phyloP scores from a whole-genome alignment of 1,140 invertebrate genomes.

The Tetranychus urticae region DNA sequence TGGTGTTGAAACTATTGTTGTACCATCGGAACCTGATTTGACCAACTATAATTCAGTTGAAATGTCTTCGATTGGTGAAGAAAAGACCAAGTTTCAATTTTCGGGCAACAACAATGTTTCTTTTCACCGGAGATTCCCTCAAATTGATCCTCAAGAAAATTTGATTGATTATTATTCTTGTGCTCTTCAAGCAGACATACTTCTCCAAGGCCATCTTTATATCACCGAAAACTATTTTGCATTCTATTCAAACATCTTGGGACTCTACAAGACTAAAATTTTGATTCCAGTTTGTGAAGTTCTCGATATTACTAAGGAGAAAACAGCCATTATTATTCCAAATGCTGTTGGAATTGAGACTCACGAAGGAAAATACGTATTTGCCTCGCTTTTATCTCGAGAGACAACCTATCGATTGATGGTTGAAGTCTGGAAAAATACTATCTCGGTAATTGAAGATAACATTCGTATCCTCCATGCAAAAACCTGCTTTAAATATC shows the following conservation, averaged over 20 bases:
- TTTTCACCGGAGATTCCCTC: no score
- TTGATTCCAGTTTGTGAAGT: constrained; percentile 56
- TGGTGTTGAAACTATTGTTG: no score
- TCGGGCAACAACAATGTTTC: no score
- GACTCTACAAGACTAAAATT: constrained; percentile 43
- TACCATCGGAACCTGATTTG: no score
- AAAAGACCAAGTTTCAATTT: no score
- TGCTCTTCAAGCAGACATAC: constrained; percentile 63
- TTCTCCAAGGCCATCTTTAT: constrained; percentile 70
- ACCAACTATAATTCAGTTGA: no score
- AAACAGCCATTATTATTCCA: constrained; percentile 49
- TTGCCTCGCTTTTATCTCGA: constrained; percentile 60
- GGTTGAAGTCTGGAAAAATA: constrained; percentile 38
- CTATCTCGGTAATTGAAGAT: not conserved
- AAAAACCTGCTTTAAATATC: no score
- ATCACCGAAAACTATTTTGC: constrained; percentile 79
- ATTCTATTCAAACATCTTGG: constrained; percentile 84
- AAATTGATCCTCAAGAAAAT: no score
- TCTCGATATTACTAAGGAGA: constrained; percentile 62
- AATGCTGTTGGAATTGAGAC: constrained; percentile 69
- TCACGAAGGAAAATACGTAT: constrained; percentile 59
- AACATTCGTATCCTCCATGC: not conserved
- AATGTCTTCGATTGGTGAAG: no score
- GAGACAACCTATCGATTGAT: constrained; percentile 62
- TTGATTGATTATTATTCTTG: constrained; percentile 43